phyloP scores from a whole-genome alignment of 2,888 invertebrate genomes.

The Dolichomitus sp. region DNA sequence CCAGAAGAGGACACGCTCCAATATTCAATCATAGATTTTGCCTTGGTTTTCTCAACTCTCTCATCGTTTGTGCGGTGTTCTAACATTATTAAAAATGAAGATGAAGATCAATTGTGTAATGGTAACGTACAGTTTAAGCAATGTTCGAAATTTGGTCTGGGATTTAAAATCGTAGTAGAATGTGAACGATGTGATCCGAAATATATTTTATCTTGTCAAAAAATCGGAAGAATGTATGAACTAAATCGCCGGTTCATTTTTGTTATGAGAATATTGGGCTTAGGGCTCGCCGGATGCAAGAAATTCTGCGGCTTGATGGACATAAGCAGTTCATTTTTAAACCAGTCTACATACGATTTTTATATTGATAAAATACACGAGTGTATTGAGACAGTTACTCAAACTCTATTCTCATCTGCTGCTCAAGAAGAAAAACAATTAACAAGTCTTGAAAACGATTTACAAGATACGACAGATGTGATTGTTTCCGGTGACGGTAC shows the following conservation, averaged over 20 bases:
- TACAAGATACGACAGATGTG: constrained; percentile 70
- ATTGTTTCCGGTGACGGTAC: constrained; percentile 73
- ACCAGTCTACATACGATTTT: constrained; percentile 66
- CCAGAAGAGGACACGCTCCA: constrained; percentile 65
- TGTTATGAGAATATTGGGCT: constrained; percentile 69
- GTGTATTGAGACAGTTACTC: constrained; percentile 61
- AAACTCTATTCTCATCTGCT: constrained; percentile 57
- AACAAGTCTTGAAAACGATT: constrained; percentile 66
- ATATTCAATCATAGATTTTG: constrained; percentile 67
- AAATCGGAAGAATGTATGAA: constrained; percentile 64
- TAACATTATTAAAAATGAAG: constrained; percentile 58
- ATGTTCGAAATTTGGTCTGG: constrained; percentile 66
- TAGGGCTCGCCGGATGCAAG: constrained; percentile 67
- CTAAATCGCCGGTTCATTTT: constrained; percentile 68
- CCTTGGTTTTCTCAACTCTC: constrained; percentile 67
- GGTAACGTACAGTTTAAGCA: constrained; percentile 66
- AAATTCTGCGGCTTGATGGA: constrained; percentile 68
- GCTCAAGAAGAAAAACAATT: constrained; percentile 69
- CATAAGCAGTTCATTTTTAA: constrained; percentile 63
- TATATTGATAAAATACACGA: constrained; percentile 62
- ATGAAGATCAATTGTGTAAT: constrained; percentile 66
- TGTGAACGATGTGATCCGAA: constrained; percentile 66
- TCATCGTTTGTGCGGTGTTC: constrained; percentile 65
- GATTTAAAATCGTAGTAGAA: constrained; percentile 65
- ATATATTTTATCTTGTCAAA: constrained; percentile 66